Base-by-base conservation (phyloP, 2,888 invertebrate species). In the Lumbricus terrestris region DNA sequence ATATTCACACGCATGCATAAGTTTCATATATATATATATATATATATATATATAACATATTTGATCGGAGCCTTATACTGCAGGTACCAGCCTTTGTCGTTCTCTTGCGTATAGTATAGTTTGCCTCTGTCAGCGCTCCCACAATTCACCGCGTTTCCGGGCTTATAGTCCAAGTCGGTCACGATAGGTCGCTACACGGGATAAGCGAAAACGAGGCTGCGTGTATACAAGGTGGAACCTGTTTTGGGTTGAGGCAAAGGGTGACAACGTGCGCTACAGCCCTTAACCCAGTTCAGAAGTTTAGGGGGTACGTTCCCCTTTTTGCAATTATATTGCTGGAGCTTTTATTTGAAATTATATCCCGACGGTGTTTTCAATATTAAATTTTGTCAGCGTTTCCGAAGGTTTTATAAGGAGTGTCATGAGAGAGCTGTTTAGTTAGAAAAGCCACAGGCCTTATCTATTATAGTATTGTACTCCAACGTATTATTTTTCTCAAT, bases 121-220 rank as follows among this genome's bases (percentile, higher is more conserved):
- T 29, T 16, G 13, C 13, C n/a, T n/a, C n/a, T 69, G 8, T 69
- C 69, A 29, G 29, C n/a, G 69, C n/a, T 69, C 69, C 69, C n/a
- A 69, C 69, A 69, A n/a, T 69, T 69, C 69, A 69, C 69, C 69
- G 69, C 69, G 69, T 69, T 69, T 69, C 69, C 69, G 69, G 69
- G 69, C 69, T 69, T 6, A n/a, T n/a, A 69, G 69, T 69, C 69
- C 29, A n/a, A 69, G 69, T 69, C 69, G n/a, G 69, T 69, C 69
- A n/a, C 8, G 29, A 4, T 29, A 16, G 69, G n/a, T 6, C n/a
- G n/a, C 6, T 69, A n/a, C n/a, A n/a, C 29, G 69, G 69, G 69
- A n/a, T 69, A 29, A 69, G n/a, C n/a, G 11, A 1, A 69, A 6
- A 69, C 6, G 69, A 69, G 69, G n/a, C n/a, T n/a, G n/a, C n/a